These are phyloP conservation scores for Cyanoderma ruficeps DNA, from an alignment of 2,113 vertebrate species.

Conservation along the genomic window DNA sequence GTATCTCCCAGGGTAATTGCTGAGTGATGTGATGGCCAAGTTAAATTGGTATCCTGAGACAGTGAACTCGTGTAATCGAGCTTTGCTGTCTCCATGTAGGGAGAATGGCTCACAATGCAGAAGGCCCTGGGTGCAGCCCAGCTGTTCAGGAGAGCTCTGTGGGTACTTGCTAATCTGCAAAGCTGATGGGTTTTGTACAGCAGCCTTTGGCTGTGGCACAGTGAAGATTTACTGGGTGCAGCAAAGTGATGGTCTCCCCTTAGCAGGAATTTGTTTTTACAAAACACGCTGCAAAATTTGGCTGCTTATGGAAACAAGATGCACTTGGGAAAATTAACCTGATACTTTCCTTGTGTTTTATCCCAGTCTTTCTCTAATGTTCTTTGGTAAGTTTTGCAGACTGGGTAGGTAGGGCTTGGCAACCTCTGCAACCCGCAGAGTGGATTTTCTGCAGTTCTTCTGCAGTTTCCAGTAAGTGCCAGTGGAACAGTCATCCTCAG, in stretches of 20 bases:
- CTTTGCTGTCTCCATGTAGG: fast-evolving
- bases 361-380: background rate
- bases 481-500: background rate
- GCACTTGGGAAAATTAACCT: background rate
- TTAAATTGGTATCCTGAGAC: background rate
- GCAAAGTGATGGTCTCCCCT: background rate
- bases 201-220: background rate
- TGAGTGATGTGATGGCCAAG: background rate
- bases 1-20: background rate
- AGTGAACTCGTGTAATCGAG: fast-evolving
- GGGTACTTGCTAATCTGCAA: background rate
- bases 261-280: background rate
- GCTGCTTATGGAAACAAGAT: background rate
- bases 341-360: background rate
- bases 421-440: background rate
- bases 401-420: background rate
- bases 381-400: background rate
- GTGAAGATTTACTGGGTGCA: background rate
- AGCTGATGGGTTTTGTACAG: background rate
- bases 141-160: background rate
- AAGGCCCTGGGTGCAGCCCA: background rate
- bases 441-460: background rate
- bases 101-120: background rate
- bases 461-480: background rate
- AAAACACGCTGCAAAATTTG: background rate